Evolutionary conservation across 2,888 invertebrate species (phyloP).

Genomic region (Eupithecia tripunctaria): DNA sequence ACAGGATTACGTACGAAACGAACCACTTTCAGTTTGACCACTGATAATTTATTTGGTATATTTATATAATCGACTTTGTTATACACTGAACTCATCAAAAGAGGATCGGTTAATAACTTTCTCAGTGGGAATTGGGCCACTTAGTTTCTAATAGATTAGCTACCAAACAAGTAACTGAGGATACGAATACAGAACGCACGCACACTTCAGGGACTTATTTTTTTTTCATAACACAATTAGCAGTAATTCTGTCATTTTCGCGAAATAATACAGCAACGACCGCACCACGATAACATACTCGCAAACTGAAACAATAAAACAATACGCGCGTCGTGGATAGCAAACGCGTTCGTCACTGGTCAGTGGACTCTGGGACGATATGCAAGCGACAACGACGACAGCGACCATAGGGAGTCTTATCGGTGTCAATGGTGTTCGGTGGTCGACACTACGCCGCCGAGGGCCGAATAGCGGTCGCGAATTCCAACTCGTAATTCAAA

Average conservation of each 20-base stretch:
- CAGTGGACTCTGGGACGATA: conserved; percentile 57
- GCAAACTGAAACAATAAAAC: conserved; percentile 76
- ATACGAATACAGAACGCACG: conserved; percentile 7
- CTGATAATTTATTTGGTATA: conserved; percentile 59
- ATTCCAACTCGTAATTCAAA: conserved; percentile 83
- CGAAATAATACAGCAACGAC: conserved; percentile 61
- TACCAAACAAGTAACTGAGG: conserved; percentile 31
- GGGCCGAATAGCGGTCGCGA: conserved; percentile 82
- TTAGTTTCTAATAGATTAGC: conserved; percentile 39
- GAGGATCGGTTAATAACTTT: neutral
- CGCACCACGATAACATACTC: conserved; percentile 70
- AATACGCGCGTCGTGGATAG: conserved; percentile 66
- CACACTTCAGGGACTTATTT: neutral
- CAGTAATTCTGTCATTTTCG: conserved; percentile 29
- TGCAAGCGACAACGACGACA: conserved; percentile 58
- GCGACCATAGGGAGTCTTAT: conserved; percentile 74
- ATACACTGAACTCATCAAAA: neutral
- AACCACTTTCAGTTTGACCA: conserved; percentile 58
- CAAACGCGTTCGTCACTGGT: conserved; percentile 71
- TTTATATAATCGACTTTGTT: conserved; percentile 27
- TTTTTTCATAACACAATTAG: neutral
- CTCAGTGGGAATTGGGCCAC: conserved; percentile 11
- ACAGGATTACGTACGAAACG: conserved; percentile 62
- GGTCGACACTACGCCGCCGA: conserved; percentile 53
- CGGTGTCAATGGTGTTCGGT: conserved; percentile 74